Evolutionary conservation across 2,797 vertebrate species (phyloP), one percentile per base, ranked within the genome.

Genomic region (Oreochromis mossambicus): DNA sequence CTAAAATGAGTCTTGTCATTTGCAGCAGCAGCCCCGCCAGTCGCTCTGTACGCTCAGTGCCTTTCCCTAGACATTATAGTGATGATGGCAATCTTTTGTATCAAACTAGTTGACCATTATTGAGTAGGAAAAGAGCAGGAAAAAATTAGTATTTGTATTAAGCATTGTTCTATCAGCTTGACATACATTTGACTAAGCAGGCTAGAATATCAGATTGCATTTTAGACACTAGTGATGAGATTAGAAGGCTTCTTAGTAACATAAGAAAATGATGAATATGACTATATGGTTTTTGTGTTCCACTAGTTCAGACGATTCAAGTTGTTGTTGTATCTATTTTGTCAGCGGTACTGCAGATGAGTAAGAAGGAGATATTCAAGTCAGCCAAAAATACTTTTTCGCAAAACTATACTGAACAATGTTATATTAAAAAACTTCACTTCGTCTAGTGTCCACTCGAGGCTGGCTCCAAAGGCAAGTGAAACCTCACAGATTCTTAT

Each of bases 71-170:
- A 76, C 58, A 77, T 77, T 43, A 83, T 43, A 48, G 4, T 11
- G 38, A 84, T 82, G 86, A 88, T 86, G 78, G 63, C 63, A 36
- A 76, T 81, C 66, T 87, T 68, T 86, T 58, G 85, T 61, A 80
- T 81, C 54, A 78, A 84, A 58, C 68, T 29, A 81, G 84, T 19
- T 80, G 77, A 87, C 77, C 50, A 51, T 82, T 78, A 80, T 80
- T 83, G 19, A 50, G 34, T 46, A 13, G 38, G 63, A 78, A 80
- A 61, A 61, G 29, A 56, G 52, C 7, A 7, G 24, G 29, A 52
- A 75, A 78, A 73, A 83, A 87, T 73, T 32, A 2, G 43, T 41
- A 73, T 80, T 77, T 81, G 56, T 58, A 48, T 29, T 55, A n/a
- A 68, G 13, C 29, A 19, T 32, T 11, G 13, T 77, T 41, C 26